A percentile compares a stretch with the other conserved stretches of the same genome.
phyloP scores from a whole-genome alignment of 2,888 invertebrate genomes.

The Nezara viridula region DNA sequence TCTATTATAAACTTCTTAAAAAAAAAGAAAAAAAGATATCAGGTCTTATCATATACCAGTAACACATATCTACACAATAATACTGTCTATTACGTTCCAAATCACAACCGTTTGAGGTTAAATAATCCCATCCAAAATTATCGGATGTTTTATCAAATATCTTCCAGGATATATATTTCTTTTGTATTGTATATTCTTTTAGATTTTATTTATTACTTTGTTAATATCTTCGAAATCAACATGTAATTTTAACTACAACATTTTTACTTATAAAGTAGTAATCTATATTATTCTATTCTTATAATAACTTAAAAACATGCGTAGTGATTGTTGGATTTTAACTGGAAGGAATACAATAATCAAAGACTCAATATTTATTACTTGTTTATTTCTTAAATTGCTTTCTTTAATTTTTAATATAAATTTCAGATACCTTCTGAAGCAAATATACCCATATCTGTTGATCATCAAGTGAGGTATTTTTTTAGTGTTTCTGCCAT shows the following conservation, averaged over 20 bases:
- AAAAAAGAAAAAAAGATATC: too few relatives aligned
- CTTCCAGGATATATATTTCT: not conserved
- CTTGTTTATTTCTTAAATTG: not conserved
- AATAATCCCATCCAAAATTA: not conserved
- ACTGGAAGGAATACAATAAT: not conserved
- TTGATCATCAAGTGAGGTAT: slow-evolving; percentile 15
- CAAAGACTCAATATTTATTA: not conserved
- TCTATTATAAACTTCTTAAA: too few relatives aligned
- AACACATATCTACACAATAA: too few relatives aligned
- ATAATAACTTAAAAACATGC: not conserved
- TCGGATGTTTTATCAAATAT: not conserved
- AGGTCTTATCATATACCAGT: too few relatives aligned
- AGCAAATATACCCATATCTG: not conserved
- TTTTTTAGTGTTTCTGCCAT: not conserved
- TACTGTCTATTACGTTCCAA: too few relatives aligned
- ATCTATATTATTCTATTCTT: not conserved
- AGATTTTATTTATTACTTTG: not conserved
- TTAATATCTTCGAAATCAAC: not conserved
- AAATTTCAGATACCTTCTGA: not conserved
- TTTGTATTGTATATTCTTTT: not conserved
- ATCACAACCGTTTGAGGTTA: too few relatives aligned
- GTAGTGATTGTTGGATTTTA: not conserved
- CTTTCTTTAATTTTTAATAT: not conserved
- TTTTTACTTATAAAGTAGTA: not conserved
- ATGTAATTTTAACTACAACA: not conserved